These are phyloP conservation scores for Platycheirus albimanus DNA, from an alignment of 2,888 invertebrate species.

Conservation along the genomic window DNA sequence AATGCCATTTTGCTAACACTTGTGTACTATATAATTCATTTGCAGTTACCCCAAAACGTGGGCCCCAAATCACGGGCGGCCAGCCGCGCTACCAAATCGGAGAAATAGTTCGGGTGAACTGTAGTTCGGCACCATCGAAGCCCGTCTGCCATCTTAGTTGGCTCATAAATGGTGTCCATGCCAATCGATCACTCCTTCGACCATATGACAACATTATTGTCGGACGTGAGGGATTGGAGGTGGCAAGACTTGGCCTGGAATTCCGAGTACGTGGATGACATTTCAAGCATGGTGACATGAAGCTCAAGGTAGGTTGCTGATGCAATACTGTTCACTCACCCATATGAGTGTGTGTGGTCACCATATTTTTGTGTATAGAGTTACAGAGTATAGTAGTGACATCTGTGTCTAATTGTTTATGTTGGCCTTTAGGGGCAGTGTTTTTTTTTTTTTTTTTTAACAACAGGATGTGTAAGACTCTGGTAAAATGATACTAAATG, in stretches of 20 bases:
- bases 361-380: neutral
- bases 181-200: conserved; percentile 84
- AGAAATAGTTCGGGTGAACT: conserved; percentile 92
- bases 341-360: neutral
- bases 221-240: conserved; percentile 87
- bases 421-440: neutral
- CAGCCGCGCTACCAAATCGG: conserved; percentile 91
- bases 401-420: conserved; percentile 58
- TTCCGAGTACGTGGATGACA: conserved; percentile 91
- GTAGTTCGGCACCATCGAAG: conserved; percentile 91
- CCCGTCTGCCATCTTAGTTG: conserved; percentile 92
- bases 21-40: conserved; percentile 75
- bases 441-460: too few relatives aligned
- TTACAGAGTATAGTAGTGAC: conserved; percentile 11
- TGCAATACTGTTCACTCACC: conserved; percentile 7
- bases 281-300: conserved; percentile 93
- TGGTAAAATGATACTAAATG: conserved; percentile 21
- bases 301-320: conserved; percentile 89
- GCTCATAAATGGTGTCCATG: conserved; percentile 94
- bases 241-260: conserved; percentile 90
- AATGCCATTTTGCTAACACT: conserved; percentile 40
- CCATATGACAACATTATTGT: conserved; percentile 84
- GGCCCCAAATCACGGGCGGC: conserved; percentile 92
- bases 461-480: neutral
- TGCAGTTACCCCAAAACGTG: conserved; percentile 90